phyloP scores from a whole-genome alignment of 1,140 invertebrate species.

The Grapholita molesta region DNA sequence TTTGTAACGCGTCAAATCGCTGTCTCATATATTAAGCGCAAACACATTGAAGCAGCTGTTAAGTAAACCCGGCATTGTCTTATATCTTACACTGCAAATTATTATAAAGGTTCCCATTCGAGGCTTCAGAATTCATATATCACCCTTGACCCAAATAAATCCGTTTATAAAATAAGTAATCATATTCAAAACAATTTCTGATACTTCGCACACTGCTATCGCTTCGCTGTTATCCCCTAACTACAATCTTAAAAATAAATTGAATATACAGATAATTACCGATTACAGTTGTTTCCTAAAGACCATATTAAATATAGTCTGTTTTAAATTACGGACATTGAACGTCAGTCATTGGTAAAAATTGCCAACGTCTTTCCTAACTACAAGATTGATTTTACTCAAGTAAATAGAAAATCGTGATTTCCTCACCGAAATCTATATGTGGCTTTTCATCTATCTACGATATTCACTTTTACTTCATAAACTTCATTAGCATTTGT shows the following conservation, averaged over 20 bases:
- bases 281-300: conserved; percentile 57
- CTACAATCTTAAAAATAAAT: conserved; percentile 70
- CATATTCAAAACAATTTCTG: conserved; percentile 46
- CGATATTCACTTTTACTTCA: conserved; percentile 25
- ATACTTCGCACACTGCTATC: conserved; percentile 44
- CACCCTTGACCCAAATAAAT: conserved; percentile 39
- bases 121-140: conserved; percentile 63
- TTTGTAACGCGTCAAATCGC: background rate
- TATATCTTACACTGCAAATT: conserved; percentile 17
- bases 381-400: conserved; percentile 61
- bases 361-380: conserved; percentile 61
- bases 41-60: conserved; percentile 35
- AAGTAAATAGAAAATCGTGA: conserved; percentile 62
- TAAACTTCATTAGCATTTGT: conserved; percentile 18
- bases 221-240: conserved; percentile 59
- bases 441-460: conserved; percentile 43
- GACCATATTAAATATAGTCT: conserved; percentile 61
- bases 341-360: conserved; percentile 59
- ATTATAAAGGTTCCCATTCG: conserved; percentile 35
- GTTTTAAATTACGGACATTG: conserved; percentile 49
- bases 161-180: conserved; percentile 45
- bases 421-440: conserved; percentile 60
- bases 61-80: conserved; percentile 22
- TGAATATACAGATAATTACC: conserved; percentile 61
- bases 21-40: conserved; percentile 27